Conservation (phyloP, 2,113 vertebrate genomes). For the Hipposideros armiger region DNA sequence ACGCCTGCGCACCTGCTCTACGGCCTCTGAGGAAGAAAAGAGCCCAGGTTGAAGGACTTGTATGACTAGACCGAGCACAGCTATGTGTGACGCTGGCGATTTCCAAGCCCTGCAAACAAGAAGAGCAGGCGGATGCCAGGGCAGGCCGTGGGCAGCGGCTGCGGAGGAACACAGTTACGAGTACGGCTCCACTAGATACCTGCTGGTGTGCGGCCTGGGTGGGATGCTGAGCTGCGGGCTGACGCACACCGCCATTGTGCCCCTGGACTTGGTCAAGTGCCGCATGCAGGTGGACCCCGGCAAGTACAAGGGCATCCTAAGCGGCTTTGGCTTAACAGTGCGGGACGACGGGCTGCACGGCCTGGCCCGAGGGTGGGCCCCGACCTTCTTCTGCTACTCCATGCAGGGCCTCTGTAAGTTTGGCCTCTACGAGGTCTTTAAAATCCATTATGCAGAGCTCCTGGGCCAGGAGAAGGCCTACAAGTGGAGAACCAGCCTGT, state of each 20-base stretch:
- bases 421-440: constrained; percentile 76
- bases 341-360: constrained; percentile 59
- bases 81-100: background rate
- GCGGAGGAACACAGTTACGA: background rate
- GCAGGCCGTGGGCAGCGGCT: background rate
- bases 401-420: constrained; percentile 80
- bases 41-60: fast-evolving
- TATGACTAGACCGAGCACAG: fast-evolving
- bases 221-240: constrained; percentile 63
- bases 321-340: constrained; percentile 67
- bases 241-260: constrained; percentile 42
- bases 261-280: constrained; percentile 74
- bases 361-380: constrained; percentile 75
- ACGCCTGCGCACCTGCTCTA: background rate
- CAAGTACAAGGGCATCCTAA: constrained; percentile 62
- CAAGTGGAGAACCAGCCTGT: constrained; percentile 65
- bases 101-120: background rate
- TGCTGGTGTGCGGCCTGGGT: constrained; percentile 65
- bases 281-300: constrained; percentile 64
- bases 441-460: constrained; percentile 18
- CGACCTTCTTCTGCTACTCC: constrained; percentile 69
- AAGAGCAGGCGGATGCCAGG: fast-evolving
- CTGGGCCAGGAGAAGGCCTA: constrained; percentile 62
- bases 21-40: fast-evolving
- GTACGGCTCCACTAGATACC: constrained; percentile 16